These are phyloP conservation scores for Thaumatotibia leucotreta DNA, from an alignment of 1,140 invertebrate species.

Conservation along the genomic window DNA sequence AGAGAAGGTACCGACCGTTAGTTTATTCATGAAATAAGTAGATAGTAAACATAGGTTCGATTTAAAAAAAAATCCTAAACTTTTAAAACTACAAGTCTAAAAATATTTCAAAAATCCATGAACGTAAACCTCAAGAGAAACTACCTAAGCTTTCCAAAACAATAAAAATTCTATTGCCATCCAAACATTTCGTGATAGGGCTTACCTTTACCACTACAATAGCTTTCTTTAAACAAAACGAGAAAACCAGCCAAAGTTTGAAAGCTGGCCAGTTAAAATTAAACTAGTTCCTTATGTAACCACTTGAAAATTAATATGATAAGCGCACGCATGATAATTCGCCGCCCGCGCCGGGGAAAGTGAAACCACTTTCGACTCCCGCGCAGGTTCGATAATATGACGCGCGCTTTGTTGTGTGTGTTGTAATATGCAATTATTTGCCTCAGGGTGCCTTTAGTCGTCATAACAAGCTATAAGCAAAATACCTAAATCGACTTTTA, in stretches of 20 bases:
- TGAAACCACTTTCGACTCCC: conserved; percentile 10
- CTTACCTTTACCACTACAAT: neutral
- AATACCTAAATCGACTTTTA: neutral
- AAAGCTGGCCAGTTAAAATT: neutral
- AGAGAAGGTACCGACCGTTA: too few relatives aligned
- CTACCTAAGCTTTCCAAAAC: too few relatives aligned
- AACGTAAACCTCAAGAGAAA: too few relatives aligned
- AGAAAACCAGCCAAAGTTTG: neutral
- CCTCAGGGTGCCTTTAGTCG: neutral
- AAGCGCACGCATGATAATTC: conserved; percentile 10
- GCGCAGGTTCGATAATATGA: conserved; percentile 3
- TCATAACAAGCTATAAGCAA: neutral
- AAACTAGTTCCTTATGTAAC: conserved; percentile 2
- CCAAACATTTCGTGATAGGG: too few relatives aligned
- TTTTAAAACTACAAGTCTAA: too few relatives aligned
- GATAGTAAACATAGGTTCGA: too few relatives aligned
- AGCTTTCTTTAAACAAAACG: neutral
- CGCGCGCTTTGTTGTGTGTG: neutral
- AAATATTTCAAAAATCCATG: too few relatives aligned
- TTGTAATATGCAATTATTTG: neutral
- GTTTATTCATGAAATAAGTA: too few relatives aligned
- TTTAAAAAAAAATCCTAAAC: too few relatives aligned
- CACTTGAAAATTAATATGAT: conserved; percentile 10
- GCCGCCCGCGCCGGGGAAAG: neutral
- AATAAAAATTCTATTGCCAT: too few relatives aligned